Percentiles rank a stretch among this genome's conserved stretches.
These are phyloP conservation scores for Lethenteron camtschaticum DNA, from an alignment of 2,113 vertebrate species.

Conservation along the genomic window DNA sequence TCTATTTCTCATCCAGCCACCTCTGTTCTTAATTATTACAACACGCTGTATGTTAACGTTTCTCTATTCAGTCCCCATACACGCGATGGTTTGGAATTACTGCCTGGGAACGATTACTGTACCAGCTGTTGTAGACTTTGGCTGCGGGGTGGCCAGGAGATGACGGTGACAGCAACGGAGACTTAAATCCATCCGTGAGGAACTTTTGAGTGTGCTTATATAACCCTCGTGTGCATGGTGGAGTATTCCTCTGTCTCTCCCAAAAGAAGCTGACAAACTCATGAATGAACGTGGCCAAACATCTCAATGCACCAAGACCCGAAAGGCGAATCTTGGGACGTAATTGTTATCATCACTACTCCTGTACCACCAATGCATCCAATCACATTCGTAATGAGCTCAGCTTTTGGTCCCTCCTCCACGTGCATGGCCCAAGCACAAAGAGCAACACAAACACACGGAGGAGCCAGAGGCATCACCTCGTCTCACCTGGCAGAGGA, in stretches of 20 bases:
- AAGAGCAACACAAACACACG: not conserved
- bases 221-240: too few species aligned
- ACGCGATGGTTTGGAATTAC: not conserved
- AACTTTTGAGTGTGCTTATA: not conserved
- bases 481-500: constrained; percentile 45
- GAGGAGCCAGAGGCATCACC: not conserved
- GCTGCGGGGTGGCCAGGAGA: not conserved
- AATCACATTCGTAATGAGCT: not conserved
- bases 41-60: too few species aligned
- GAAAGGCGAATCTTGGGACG: not conserved
- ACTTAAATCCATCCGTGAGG: not conserved
- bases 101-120: not conserved
- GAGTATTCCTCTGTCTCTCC: not conserved
- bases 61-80: not conserved
- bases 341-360: not conserved
- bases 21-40: too few species aligned
- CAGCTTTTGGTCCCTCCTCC: not conserved
- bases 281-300: not conserved
- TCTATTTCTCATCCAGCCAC: too few species aligned
- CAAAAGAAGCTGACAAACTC: not conserved
- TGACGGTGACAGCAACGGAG: not conserved
- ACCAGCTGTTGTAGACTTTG: not conserved
- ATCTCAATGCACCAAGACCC: not conserved
- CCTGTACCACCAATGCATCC: not conserved
- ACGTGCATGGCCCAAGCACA: not conserved